phyloP scores from a whole-genome alignment of 1,140 invertebrate genomes.

The Phocides pigmalion region DNA sequence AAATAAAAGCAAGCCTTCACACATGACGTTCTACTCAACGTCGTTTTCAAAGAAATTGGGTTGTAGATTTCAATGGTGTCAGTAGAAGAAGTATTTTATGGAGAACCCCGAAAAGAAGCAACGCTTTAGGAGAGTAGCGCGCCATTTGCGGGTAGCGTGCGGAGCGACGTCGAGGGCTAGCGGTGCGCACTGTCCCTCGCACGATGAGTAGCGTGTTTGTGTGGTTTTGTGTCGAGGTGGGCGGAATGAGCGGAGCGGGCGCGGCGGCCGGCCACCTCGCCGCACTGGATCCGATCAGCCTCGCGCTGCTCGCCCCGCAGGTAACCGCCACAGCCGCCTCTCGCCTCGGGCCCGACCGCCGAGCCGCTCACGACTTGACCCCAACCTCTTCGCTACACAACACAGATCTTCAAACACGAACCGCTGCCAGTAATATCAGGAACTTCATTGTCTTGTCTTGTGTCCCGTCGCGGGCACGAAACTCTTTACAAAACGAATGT shows the following conservation, averaged over 20 bases:
- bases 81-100: constrained; percentile 2
- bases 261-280: constrained; percentile 75
- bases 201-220: constrained; percentile 82
- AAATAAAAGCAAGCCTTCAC: background rate
- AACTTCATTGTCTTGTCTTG: background rate
- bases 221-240: constrained; percentile 83
- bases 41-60: background rate
- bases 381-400: constrained; percentile 36
- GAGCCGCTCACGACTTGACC: constrained; percentile 21
- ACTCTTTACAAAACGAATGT: no score
- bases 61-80: background rate
- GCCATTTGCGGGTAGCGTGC: constrained; percentile 40
- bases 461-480: no score
- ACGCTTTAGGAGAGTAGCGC: constrained; percentile 39
- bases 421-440: constrained; percentile 4
- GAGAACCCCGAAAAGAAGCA: background rate
- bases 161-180: constrained; percentile 56
- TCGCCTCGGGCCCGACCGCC: constrained; percentile 38
- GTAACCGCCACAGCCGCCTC: constrained; percentile 62
- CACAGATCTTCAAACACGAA: background rate
- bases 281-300: constrained; percentile 78
- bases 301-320: constrained; percentile 80
- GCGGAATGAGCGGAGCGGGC: constrained; percentile 77
- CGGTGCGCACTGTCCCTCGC: constrained; percentile 59
- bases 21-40: no score